Conservation (phyloP, 2,797 vertebrate genomes). For the Peromyscus attwateri region DNA sequence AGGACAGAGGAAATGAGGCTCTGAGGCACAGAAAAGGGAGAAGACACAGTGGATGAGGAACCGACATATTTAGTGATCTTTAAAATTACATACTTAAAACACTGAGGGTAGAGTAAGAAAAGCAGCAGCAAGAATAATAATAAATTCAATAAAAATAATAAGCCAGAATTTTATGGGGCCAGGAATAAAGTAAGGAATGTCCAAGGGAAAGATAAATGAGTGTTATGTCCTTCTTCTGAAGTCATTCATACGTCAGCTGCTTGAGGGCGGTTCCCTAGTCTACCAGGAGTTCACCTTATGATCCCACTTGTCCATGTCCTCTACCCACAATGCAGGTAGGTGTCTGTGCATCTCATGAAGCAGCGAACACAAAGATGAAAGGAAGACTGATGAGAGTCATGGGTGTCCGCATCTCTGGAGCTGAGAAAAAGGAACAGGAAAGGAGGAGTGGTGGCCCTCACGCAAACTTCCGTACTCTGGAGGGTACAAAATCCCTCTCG, state of each 20-base stretch:
- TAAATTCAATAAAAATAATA: conserved; percentile 41
- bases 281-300: background rate
- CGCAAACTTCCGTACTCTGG: background rate
- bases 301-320: background rate
- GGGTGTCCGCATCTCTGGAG: conserved; percentile 3
- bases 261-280: background rate
- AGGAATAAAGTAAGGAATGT: background rate
- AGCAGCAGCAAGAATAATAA: background rate
- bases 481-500: background rate
- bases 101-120: background rate
- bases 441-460: background rate
- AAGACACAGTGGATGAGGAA: background rate
- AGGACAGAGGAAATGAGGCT: background rate
- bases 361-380: background rate
- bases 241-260: conserved; percentile 47
- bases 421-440: background rate
- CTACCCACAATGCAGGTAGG: background rate
- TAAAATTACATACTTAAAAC: background rate
- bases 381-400: background rate
- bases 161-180: conserved; percentile 36
- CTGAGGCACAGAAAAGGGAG: background rate
- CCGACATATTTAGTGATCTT: background rate
- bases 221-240: background rate
- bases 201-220: background rate
- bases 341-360: background rate